phyloP scores from a whole-genome alignment of 2,888 invertebrate species.

The Acleris laterana region DNA sequence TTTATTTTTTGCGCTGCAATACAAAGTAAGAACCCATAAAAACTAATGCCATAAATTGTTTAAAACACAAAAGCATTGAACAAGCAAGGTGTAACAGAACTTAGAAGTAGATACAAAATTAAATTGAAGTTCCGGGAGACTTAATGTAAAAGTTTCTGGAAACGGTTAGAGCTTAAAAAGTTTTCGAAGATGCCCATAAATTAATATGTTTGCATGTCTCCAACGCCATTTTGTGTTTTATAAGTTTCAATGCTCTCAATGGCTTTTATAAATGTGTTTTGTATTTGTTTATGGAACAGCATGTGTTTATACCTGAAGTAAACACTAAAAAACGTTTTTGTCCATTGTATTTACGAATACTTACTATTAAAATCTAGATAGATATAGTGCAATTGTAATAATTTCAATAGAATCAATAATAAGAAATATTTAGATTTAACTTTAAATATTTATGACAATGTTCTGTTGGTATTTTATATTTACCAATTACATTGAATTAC shows the following conservation, averaged over 20 bases:
- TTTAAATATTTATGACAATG: no score
- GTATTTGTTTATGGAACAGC: no score
- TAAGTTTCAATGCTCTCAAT: conserved; percentile 45
- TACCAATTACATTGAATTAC: no score
- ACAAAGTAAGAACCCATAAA: conserved; percentile 34
- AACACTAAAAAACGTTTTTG: no score
- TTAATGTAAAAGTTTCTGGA: conserved; percentile 79
- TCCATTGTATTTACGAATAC: no score
- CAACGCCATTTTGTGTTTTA: conserved; percentile 57
- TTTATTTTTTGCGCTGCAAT: conserved; percentile 14
- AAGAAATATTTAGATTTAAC: no score
- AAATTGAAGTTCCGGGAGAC: conserved; percentile 66
- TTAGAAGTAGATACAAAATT: conserved; percentile 55
- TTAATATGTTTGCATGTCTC: conserved; percentile 78
- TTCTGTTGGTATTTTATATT: no score
- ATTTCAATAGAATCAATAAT: no score
- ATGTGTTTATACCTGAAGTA: no score
- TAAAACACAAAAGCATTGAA: conserved; percentile 52
- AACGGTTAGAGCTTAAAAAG: conserved; percentile 69
- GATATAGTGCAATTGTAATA: no score
- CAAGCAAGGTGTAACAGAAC: conserved; percentile 63
- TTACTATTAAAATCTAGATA: no score
- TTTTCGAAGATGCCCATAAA: conserved; percentile 74
- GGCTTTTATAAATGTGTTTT: conserved; percentile 24
- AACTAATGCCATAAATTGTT: conserved; percentile 41